Base-by-base conservation (phyloP, 1,140 invertebrate genomes). In the Drosophila fuyamai region DNA sequence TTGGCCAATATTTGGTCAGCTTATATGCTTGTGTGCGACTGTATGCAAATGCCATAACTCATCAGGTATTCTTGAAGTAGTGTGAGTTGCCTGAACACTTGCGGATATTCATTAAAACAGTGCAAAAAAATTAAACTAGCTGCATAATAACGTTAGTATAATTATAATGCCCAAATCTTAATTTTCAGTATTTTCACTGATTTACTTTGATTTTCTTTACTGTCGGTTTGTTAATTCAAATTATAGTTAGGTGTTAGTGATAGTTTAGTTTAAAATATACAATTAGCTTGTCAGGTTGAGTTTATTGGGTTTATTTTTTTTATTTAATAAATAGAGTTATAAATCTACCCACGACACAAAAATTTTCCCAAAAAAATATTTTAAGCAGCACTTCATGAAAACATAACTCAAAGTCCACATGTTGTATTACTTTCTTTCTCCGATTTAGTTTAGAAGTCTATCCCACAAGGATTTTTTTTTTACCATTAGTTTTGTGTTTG, bases 1-100 rank as follows among this genome's bases (percentile, higher is more conserved):
- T 80, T 35, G 12, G 59, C 54, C 79, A 88, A 89, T 83, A 83
- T 88, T 88, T 83, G 27, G 50, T 38, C 68, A 71, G 68, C 53
- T 58, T 72, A 72, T 71, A 58, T 48, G 68, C 68, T 71, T 72
- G 68, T 54, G 66, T 70, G 65, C 16, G 43, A 48, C 50, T 47
- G 46, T 44, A 58, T 51, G 83, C 65, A 86, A 88, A 86, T 62
- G 74, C 53, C 60, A 61, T 60, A 81, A 68, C 67, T 78, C 47
- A 44, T 51, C 38, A 53, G 43, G 10, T 40, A 41, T 36, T 36
- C 44, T 51, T 68, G 50, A 71, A 61, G 41, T 54, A 54, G 55
- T 59, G 55, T 79, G 27, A n/a, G 57, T 47, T 23, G 5, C 14
- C 14, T 38, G 4, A 18, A 6, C 43, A 18, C 9, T 44, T 18